Evolutionary conservation across 2,888 invertebrate species (phyloP).

Genomic region (Lasioglossum leucozonium): DNA sequence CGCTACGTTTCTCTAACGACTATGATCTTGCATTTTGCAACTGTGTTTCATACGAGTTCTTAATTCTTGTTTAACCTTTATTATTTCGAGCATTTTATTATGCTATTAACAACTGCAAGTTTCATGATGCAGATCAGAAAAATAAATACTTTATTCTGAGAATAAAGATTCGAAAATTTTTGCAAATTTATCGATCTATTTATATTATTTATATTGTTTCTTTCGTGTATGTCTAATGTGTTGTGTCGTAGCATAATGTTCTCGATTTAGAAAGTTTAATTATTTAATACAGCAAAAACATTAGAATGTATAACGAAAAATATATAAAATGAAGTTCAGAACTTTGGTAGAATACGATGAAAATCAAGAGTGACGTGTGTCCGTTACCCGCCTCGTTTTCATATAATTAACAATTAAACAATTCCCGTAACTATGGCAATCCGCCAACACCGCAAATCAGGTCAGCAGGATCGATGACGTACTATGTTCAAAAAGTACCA

Average conservation of each 20-base stretch:
- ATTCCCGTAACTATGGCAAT: neutral
- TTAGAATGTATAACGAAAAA: neutral
- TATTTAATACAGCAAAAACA: neutral
- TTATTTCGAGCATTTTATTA: neutral
- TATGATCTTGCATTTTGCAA: neutral
- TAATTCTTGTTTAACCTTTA: neutral
- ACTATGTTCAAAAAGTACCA: neutral
- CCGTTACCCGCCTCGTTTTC: neutral
- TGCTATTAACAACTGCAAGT: neutral
- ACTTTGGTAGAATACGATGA: neutral
- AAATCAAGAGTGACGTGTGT: neutral
- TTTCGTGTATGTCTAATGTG: neutral
- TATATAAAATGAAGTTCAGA: neutral
- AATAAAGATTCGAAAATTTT: neutral
- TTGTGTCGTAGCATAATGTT: neutral
- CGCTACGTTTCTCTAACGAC: neutral
- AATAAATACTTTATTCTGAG: neutral
- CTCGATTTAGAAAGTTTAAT: too few species aligned
- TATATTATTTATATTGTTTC: neutral
- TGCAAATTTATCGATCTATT: neutral
- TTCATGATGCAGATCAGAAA: neutral
- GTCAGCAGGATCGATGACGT: neutral
- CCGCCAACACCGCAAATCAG: neutral
- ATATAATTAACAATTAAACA: slow-evolving; percentile 1
- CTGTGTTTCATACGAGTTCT: neutral